Conservation (phyloP, 2,113 vertebrate species). For the Cyprinodon variegatus region DNA sequence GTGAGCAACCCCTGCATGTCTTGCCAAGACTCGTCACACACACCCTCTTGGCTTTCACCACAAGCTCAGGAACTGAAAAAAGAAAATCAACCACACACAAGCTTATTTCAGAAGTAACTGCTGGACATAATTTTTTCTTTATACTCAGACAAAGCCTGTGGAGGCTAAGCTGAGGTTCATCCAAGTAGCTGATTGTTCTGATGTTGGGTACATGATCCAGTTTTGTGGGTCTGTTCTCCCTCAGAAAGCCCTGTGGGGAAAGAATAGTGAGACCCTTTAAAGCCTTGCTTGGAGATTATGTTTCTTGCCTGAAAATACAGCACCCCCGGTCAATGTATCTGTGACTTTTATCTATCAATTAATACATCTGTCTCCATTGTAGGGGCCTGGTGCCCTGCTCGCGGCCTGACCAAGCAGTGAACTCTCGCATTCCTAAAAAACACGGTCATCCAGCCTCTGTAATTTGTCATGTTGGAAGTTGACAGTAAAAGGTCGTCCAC, state of each 20-base stretch:
- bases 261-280: constrained; percentile 52
- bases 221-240: constrained; percentile 47
- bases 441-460: constrained; percentile 81
- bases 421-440: constrained; percentile 84
- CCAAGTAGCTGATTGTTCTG: constrained; percentile 48
- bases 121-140: constrained; percentile 62
- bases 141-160: constrained; percentile 56
- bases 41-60: constrained; percentile 52
- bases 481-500: constrained; percentile 86
- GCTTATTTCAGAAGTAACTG: constrained; percentile 34
- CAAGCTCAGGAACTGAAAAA: constrained; percentile 20
- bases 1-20: constrained; percentile 50
- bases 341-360: constrained; percentile 84
- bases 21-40: constrained; percentile 61
- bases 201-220: constrained; percentile 63
- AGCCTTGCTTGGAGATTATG: constrained; percentile 62
- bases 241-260: constrained; percentile 46
- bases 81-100: constrained; percentile 16
- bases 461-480: constrained; percentile 85
- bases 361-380: constrained; percentile 80
- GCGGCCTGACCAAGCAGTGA: constrained; percentile 83
- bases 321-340: constrained; percentile 71
- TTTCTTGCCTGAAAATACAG: constrained; percentile 65
- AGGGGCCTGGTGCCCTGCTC: constrained; percentile 78
- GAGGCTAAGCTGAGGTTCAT: constrained; percentile 45